Evolutionary conservation across 2,113 vertebrate genomes (phyloP), one percentile per base, ranked within the genome.

Genomic region (Chloroceryle aenea): DNA sequence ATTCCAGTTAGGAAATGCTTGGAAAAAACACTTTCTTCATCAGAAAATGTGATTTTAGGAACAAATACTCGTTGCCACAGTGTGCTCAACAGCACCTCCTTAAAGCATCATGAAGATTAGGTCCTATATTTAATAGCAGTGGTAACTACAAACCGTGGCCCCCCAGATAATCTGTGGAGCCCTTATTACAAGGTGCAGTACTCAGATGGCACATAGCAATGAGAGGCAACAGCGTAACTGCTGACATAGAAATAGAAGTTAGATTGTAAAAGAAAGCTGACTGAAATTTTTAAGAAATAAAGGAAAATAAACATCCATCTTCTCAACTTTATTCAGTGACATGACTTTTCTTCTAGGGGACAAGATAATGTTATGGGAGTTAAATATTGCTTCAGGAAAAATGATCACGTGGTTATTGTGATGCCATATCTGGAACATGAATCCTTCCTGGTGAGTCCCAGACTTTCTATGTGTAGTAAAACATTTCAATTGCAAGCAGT

Each of bases 351-450:
- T 96, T 98, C 59, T 95, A 99, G 99, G 73, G 99, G 99, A 63
- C 98, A 98, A 96, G 99, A 99, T 83, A 99, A 99, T 42, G 99
- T 99, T 87, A 99, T 99, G 98, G 99, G 99, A 93, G 99, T 99
- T 89, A 99, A 99, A 18, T 99, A 99, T 77, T 99, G 99, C 98
- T 99, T 99, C 96, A 98, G 99, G 96, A 99, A 99, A 68, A 99
- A 99, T 43, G 99, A 99, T 89, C 99, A 99, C 3, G 99, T 99
- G 84, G 99, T 99, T 96, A 99, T 99, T 85, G 98, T 99, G 72
- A 99, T 99, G 99, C 99, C 99, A 0, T 99, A 99, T 91, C 97
- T 99, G 97, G 99, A 99, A 77, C 99, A 99, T 67, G 98, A 99
- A 92, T 97, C 99, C 32, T 99, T 99, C 97, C 97, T 99, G 98